Conservation (phyloP, 2,113 vertebrate species). For the Triplophysa rosa region DNA sequence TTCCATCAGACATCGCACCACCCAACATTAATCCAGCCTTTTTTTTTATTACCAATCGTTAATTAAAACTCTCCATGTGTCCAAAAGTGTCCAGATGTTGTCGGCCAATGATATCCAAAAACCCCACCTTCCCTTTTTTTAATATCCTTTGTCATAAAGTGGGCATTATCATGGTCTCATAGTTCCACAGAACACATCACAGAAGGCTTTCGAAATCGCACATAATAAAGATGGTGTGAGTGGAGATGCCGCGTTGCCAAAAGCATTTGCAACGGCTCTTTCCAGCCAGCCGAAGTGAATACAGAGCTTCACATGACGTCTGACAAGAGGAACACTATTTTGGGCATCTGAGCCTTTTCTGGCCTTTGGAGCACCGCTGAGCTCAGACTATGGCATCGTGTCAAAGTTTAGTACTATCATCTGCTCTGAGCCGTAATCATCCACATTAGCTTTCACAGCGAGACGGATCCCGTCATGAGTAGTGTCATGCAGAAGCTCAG, state of each 20-base stretch:
- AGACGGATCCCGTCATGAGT: constrained; percentile 7
- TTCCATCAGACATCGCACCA: neutral
- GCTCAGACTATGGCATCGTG: constrained; percentile 14
- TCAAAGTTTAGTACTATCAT: constrained; percentile 22
- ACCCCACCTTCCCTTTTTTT: constrained; percentile 24
- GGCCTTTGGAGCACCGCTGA: constrained; percentile 17
- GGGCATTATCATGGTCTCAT: constrained; percentile 24
- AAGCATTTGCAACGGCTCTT: constrained; percentile 24
- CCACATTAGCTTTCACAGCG: constrained; percentile 26
- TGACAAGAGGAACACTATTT: constrained; percentile 22
- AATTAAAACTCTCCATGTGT: constrained; percentile 9
- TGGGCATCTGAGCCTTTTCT: constrained; percentile 8
- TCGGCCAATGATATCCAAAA: constrained; percentile 3
- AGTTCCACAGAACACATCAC: constrained; percentile 43
- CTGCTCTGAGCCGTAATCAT: constrained; percentile 19
- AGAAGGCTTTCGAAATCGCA: constrained; percentile 47
- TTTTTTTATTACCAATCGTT: neutral
- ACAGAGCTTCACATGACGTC: constrained; percentile 31
- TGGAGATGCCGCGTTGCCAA: neutral
- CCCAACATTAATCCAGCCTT: neutral
- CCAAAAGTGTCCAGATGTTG: neutral
- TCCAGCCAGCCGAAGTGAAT: constrained; percentile 16
- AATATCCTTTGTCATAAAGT: constrained; percentile 49
- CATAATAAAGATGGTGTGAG: constrained; percentile 43
- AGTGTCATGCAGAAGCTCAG: neutral